Evolutionary conservation across 2,888 invertebrate species (phyloP).

Genomic region (Apamea sordens): DNA sequence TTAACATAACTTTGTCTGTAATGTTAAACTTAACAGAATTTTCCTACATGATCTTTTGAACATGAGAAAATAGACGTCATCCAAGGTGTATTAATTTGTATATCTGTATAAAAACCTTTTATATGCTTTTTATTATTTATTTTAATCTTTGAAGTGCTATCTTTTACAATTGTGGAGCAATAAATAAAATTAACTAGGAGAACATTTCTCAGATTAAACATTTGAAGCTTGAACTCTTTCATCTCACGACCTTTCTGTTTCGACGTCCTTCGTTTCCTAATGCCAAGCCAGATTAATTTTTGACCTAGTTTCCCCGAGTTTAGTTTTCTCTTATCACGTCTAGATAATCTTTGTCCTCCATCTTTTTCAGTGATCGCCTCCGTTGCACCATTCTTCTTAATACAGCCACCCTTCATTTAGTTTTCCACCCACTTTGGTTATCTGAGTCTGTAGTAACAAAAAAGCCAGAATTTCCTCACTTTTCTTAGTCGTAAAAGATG

Average conservation of each 20-base stretch:
- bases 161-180: background rate
- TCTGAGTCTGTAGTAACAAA: background rate
- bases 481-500: background rate
- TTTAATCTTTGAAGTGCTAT: background rate
- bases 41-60: background rate
- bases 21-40: background rate
- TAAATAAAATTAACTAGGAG: background rate
- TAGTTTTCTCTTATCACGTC: background rate
- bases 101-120: background rate
- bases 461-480: background rate
- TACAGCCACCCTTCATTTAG: background rate
- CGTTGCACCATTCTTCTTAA: background rate
- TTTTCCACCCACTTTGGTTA: background rate
- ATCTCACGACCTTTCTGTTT: background rate
- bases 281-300: background rate
- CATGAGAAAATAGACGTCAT: background rate
- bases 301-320: background rate
- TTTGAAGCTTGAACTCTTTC: constrained; percentile 3
- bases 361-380: background rate
- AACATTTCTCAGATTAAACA: background rate
- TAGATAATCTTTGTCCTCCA: background rate
- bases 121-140: background rate
- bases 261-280: background rate
- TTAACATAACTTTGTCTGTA: constrained; percentile 4
- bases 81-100: background rate